Percentiles rank a stretch among this genome's conserved stretches.
Evolutionary conservation across 2,113 vertebrate genomes (phyloP).

Genomic region (Ciconia boyciana): DNA sequence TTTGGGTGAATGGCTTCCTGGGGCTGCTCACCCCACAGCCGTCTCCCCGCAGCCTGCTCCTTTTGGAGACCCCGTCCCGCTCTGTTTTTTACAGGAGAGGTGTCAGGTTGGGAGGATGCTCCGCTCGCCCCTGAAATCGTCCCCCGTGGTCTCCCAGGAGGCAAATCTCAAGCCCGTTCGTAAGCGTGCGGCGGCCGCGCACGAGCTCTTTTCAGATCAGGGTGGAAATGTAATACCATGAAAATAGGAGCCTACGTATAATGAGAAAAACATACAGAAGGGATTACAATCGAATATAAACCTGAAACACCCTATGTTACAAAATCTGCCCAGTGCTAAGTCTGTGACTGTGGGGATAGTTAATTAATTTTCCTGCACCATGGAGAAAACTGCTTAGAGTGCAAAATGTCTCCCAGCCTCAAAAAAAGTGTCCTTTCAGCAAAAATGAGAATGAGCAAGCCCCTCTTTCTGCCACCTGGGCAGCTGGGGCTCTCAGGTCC

Average conservation of each 20-base stretch:
- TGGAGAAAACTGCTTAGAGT: neutral
- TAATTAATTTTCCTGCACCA: constrained; percentile 18
- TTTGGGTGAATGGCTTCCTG: neutral
- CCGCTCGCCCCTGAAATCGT: fast-evolving
- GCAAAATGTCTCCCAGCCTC: neutral
- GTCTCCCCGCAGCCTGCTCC: no score
- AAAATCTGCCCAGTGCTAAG: neutral
- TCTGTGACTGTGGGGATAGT: neutral
- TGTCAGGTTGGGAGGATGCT: neutral
- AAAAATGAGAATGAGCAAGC: neutral
- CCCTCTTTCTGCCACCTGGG: neutral
- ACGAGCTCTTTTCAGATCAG: neutral
- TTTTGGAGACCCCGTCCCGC: neutral
- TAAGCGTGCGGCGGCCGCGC: neutral
- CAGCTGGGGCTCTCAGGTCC: neutral
- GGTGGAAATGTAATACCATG: neutral
- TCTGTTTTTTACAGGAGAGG: neutral
- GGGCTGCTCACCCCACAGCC: neutral
- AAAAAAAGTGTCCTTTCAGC: neutral
- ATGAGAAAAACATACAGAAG: neutral
- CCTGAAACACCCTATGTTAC: neutral
- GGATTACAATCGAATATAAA: neutral
- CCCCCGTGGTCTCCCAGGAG: neutral
- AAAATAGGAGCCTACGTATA: neutral
- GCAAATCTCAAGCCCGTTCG: neutral